Percentiles rank a stretch among this genome's conserved stretches.
Conservation (phyloP, 2,797 vertebrate species). For the Heterohyrax brucei region DNA sequence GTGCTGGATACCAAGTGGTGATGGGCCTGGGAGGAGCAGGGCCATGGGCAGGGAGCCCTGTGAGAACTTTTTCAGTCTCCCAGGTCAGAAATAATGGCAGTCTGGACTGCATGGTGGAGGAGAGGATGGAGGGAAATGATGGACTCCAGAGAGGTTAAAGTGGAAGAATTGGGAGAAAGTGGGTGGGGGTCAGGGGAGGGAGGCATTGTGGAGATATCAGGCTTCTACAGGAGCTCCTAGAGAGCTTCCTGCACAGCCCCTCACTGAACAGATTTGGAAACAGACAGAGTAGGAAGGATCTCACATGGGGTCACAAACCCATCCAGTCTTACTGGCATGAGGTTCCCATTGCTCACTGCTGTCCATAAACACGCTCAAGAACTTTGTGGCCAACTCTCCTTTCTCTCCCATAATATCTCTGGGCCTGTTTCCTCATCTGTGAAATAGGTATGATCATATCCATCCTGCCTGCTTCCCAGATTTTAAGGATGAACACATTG, state of each 20-base stretch:
- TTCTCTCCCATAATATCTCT: too few species aligned
- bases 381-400: not conserved
- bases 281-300: conserved; percentile 8
- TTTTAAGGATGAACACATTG: not conserved
- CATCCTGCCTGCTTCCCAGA: not conserved
- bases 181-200: not conserved
- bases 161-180: not conserved
- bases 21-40: not conserved
- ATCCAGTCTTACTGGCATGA: not conserved
- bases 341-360: too few species aligned
- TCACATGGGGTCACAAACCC: too few species aligned
- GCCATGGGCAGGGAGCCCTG: not conserved
- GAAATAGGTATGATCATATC: not conserved
- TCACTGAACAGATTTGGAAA: conserved; percentile 1
- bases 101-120: not conserved
- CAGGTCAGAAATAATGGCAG: not conserved
- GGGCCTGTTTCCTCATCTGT: not conserved
- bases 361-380: not conserved
- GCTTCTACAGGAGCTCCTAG: not conserved
- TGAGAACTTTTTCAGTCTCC: not conserved
- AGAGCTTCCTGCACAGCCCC: not conserved
- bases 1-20: not conserved
- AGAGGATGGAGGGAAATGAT: not conserved
- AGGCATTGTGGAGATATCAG: not conserved
- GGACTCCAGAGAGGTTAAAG: not conserved